Base-by-base conservation (phyloP, 2,888 invertebrate genomes). In the Ferdinandea cuprea region DNA sequence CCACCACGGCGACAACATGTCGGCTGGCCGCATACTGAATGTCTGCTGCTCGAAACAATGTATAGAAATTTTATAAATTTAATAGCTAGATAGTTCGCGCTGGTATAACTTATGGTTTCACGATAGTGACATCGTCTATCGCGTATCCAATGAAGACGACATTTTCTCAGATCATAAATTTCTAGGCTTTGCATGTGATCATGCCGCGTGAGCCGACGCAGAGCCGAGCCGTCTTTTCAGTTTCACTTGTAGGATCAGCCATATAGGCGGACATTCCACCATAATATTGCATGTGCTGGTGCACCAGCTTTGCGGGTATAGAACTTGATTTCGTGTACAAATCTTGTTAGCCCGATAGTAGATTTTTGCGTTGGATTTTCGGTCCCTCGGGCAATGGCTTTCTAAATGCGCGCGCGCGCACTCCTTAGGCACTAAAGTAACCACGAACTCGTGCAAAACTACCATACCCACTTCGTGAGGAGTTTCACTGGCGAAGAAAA, bases 121-220 rank as follows among this genome's bases (percentile, higher is more conserved):
- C 68, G 59, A 48, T 8, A 40, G 48, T 44, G 42, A 61, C 46
- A 37, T n/a, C n/a, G n/a, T n/a, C n/a, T n/a, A n/a, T n/a, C n/a
- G n/a, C n/a, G n/a, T n/a, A 54, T 21, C 11, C 52, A 46, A 58
- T 56, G 46, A 58, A 32, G 58, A 71, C 65, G 81, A 76, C 50
- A 58, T 73, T 58, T 83, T 83, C 78, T 63, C 84, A 79, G 84
- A 63, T 74, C 73, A 69, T 84, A 65, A 79, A 84, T 84, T 69
- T 50, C n/a, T 58, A 44, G 46, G 15, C 68, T 65, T 79, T 35
- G 32, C 77, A 81, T 81, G 59, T 48, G 54, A 59, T 71, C 59
- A 63, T 46, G 35, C 50, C 56, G 59, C 66, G 1, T 42, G 50
- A 48, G 58, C 65, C 54, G 40, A 35, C 19, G 44, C 52, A 30